Evolutionary conservation across 2,888 invertebrate genomes (phyloP), one percentile per base, ranked within the genome.

Genomic region (Epirrita christyi): DNA sequence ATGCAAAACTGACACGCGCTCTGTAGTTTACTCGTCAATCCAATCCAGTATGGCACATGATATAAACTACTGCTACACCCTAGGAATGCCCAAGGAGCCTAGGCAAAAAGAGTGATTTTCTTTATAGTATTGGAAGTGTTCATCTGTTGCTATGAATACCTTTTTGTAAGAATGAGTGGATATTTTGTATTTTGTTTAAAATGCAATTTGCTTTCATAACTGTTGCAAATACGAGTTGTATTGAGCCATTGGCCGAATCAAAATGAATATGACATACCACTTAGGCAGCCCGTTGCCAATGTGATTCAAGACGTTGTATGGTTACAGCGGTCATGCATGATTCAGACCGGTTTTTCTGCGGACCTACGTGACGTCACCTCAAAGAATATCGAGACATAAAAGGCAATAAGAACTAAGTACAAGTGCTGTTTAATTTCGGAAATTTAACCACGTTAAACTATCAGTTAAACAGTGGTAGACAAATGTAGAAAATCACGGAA

Each of bases 321-420:
- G 85, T 81, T 70, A 68, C 77, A 75, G 81, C 82, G 83, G 85
- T 86, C 83, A 78, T 76, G 80, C 82, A 79, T 85, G 79, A 84
- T 74, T 76, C 75, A 67, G 73, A 88, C 90, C 86, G 89, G 90
- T 90, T 90, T 85, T 84, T 80, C 81, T 84, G 83, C 83, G 67
- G 71, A 70, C 68, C 62, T 65, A 57, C 29, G 53, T 88, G 88
- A 88, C 88, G 88, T 88, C 87, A 88, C 62, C 64, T 56, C 67
- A 64, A 73, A 71, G 71, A 73, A 74, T 59, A 59, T 72, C 64
- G 71, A 73, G 66, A 71, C 77, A 73, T 80, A 75, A 75, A 80
- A 70, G 78, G 78, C 61, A 71, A 80, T 78, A 74, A 77, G 68
- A 53, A 60, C 60, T 66, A 32, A 6, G 7, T 32, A 32, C 8